phyloP scores from a whole-genome alignment of 1,140 invertebrate species.

The Diorhabda carinulata region DNA sequence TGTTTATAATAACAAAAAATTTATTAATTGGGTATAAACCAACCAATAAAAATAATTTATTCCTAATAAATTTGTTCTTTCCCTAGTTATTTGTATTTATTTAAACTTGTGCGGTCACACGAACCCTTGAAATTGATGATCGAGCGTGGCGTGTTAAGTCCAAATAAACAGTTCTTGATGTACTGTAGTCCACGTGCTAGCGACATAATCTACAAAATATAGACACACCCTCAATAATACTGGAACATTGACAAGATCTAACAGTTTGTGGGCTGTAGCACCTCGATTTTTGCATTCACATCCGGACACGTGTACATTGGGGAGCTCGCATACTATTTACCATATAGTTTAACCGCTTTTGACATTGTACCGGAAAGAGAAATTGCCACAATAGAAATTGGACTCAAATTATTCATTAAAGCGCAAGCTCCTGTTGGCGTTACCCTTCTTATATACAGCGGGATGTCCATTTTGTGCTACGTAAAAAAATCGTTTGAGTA shows the following conservation, averaged over 20 bases:
- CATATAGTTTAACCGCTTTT: constrained; percentile 13
- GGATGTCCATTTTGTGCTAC: no score
- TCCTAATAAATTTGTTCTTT: no score
- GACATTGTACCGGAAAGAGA: constrained; percentile 10
- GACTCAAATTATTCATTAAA: constrained; percentile 7
- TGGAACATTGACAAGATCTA: constrained; percentile 5
- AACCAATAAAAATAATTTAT: no score
- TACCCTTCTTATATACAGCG: no score
- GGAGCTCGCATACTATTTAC: constrained; percentile 7
- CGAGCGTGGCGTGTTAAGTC: not conserved
- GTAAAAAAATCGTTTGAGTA: no score
- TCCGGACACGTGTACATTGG: constrained; percentile 6
- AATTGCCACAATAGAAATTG: constrained; percentile 10
- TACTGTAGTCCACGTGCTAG: not conserved
- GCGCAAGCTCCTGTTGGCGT: not conserved
- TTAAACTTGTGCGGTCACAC: not conserved
- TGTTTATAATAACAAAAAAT: no score
- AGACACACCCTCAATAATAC: constrained; percentile 13
- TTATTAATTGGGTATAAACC: no score
- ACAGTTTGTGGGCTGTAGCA: constrained; percentile 1
- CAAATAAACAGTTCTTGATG: constrained; percentile 5
- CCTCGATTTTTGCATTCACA: constrained; percentile 7
- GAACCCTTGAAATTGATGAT: not conserved
- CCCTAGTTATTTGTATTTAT: no score
- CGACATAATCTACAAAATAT: constrained; percentile 11